Percentiles rank a stretch among this genome's conserved stretches.
These are phyloP conservation scores for Cantharis nigra DNA, from an alignment of 2,888 invertebrate species.

Conservation along the genomic window DNA sequence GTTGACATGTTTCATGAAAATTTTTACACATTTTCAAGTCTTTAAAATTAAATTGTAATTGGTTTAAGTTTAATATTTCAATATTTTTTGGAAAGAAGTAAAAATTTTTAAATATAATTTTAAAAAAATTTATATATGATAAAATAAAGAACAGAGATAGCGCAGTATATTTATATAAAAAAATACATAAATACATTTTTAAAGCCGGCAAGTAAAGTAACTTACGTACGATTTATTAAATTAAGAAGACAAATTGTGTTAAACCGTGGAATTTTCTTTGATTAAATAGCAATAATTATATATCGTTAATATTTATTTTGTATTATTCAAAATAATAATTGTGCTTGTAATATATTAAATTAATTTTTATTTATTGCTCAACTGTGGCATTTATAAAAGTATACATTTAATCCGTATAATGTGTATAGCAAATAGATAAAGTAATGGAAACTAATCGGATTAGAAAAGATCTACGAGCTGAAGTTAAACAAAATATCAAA, in stretches of 20 bases:
- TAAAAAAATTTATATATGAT: too few species aligned
- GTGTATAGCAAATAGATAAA: background rate
- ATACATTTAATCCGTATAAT: background rate
- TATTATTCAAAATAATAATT: background rate
- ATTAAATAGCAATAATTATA: background rate
- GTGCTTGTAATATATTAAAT: background rate
- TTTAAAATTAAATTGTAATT: too few species aligned
- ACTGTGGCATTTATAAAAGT: background rate
- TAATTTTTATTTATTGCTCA: background rate
- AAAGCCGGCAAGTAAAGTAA: background rate
- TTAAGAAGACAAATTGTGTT: background rate
- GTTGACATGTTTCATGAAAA: too few species aligned
- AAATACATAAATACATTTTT: background rate
- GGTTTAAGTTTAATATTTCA: too few species aligned
- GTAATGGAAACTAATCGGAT: background rate
- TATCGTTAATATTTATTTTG: background rate
- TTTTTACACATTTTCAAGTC: too few species aligned
- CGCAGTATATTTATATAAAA: too few species aligned
- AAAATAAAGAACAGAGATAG: too few species aligned
- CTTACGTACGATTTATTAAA: background rate
- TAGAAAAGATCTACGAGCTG: background rate
- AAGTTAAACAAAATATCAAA: background rate
- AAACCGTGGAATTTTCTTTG: background rate
- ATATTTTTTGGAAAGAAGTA: too few species aligned
- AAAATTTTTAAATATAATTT: too few species aligned